Percentiles rank a stretch among this genome's conserved stretches.
phyloP scores from a whole-genome alignment of 2,113 vertebrate genomes.

The Peromyscus leucopus region DNA sequence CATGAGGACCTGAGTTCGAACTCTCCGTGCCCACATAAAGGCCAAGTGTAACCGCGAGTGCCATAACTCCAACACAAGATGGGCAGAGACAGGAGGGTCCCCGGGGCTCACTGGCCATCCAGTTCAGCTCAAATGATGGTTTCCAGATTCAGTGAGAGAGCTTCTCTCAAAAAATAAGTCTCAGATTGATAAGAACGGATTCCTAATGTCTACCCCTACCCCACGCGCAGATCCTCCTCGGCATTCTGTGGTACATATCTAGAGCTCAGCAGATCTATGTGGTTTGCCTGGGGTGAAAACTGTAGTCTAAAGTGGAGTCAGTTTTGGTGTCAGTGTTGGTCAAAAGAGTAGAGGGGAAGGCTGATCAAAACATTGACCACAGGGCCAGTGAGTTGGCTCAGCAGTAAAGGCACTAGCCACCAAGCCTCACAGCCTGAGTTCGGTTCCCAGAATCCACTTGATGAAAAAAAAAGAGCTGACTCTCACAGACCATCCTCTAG shows the following conservation, averaged over 20 bases:
- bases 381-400: not conserved
- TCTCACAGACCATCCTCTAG: not conserved
- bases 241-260: no score
- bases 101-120: not conserved
- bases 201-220: rapidly evolving
- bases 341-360: not conserved
- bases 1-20: not conserved
- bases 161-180: not conserved
- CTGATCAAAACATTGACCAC: not conserved
- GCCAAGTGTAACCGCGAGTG: not conserved
- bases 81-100: not conserved
- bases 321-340: not conserved
- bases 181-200: not conserved
- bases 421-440: not conserved
- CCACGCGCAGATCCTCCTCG: no score
- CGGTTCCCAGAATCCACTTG: not conserved
- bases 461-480: not conserved
- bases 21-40: not conserved
- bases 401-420: not conserved
- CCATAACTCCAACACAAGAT: not conserved
- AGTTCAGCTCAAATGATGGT: not conserved
- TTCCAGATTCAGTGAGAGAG: not conserved
- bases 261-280: not conserved
- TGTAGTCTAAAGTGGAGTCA: not conserved
- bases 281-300: not conserved